A percentile compares a stretch with the other conserved stretches of the same genome.
Evolutionary conservation across 2,888 invertebrate species (phyloP).

Genomic region (Conops quadrifasciatus): DNA sequence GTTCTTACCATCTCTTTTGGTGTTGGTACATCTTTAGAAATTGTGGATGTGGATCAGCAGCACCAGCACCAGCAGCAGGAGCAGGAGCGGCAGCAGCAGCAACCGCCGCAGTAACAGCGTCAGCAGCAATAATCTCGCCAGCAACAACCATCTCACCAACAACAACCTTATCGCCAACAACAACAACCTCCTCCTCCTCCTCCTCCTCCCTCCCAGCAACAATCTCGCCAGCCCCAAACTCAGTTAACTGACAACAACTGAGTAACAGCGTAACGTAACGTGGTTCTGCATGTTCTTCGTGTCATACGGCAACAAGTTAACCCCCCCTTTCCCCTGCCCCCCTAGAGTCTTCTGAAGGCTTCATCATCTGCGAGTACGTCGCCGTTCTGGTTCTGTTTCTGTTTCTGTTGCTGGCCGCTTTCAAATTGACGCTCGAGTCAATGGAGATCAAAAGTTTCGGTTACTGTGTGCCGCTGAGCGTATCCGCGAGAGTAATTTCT

Average conservation of each 20-base stretch:
- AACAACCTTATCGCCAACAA: neutral
- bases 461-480: constrained; percentile 15
- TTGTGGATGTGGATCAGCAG: constrained; percentile 41
- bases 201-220: constrained; percentile 2
- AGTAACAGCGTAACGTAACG: neutral
- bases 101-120: constrained; percentile 40
- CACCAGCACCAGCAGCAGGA: constrained; percentile 42
- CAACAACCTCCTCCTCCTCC: neutral
- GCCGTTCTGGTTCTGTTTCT: neutral
- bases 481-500: too few species aligned
- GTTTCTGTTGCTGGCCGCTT: neutral
- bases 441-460: constrained; percentile 33
- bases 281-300: constrained; percentile 50
- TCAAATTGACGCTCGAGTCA: constrained; percentile 32
- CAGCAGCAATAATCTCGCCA: constrained; percentile 45
- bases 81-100: constrained; percentile 45
- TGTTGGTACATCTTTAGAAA: neutral
- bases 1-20: neutral
- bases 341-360: constrained; percentile 20
- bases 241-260: constrained; percentile 1
- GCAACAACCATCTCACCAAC: constrained; percentile 28
- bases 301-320: constrained; percentile 44
- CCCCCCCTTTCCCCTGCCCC: neutral
- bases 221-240: neutral
- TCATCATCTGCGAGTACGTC: constrained; percentile 17